Evolutionary conservation across 2,113 vertebrate genomes (phyloP), one percentile per base, ranked within the genome.

Genomic region (Diphyllodes magnificus): DNA sequence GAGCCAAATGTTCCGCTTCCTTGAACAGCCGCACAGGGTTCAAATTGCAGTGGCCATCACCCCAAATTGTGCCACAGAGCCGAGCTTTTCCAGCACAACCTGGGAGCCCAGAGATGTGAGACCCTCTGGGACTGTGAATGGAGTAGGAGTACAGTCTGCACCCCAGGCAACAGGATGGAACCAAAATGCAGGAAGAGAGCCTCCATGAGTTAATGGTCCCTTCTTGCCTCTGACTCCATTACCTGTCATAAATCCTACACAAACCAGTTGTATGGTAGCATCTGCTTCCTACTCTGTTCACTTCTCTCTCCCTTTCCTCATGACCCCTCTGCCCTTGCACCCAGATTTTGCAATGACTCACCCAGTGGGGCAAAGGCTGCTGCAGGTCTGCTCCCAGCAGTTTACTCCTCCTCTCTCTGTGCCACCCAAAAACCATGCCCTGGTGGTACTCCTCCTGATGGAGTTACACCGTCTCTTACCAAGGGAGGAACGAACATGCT

Each of bases 241-340:
- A 79, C 27, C 39, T 25, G 22, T 6, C 69, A 37, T 33, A 78
- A 71, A 82, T 64, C 87, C 65, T 20, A 9, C 35, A 21, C 9
- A 49, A 53, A 83, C 10, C 37, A 35, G 40, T 40, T 73, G 24
- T 15, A 25, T 1, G 2, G 21, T 40, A 44, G 45, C 77, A 86
- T n/a, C 60, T 27, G 2, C 39, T 84, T 61, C 53, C 77, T 70
- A 16, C 37, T n/a, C 51, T 57, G 30, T 73, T 45, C 1, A 1
- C 20, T 71, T 33, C 31, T 44, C 18, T 42, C 33, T 68, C 49
- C 23, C 33, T 54, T 68, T 72, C n/a, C 13, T 0, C 1, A 2
- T 0, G 1, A 45, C 5, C 47, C 27, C 35, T 33, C 76, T 40
- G 28, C 47, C 30, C 39, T 72, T 0, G 3, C 50, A 40, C 13